Conservation (phyloP, 2,113 vertebrate species). For the Mormoops blainvillei region DNA sequence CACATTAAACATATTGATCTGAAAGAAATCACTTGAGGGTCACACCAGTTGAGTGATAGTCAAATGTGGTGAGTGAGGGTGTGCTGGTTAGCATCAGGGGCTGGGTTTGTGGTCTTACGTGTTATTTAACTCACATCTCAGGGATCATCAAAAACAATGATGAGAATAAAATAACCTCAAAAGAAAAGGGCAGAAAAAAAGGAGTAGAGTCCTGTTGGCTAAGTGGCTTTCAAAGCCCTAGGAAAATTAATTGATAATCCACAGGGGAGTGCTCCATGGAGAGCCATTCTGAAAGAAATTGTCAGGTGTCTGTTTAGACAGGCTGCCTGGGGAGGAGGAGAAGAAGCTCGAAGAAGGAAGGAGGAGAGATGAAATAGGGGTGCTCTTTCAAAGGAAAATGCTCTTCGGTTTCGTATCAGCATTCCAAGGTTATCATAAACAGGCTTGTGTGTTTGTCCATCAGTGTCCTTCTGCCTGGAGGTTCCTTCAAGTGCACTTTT, state of each 20-base stretch:
- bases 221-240: conserved; percentile 8
- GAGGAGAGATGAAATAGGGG: neutral
- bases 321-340: neutral
- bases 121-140: conserved; percentile 64
- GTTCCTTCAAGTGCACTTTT: conserved; percentile 34
- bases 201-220: neutral
- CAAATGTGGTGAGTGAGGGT: conserved; percentile 24
- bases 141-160: neutral
- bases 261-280: neutral
- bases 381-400: conserved; percentile 47
- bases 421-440: conserved; percentile 59
- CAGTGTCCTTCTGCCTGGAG: neutral
- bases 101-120: conserved; percentile 50
- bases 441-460: neutral
- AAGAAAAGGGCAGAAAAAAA: neutral
- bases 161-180: neutral
- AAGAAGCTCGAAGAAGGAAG: neutral
- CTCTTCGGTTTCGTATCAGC: conserved; percentile 50
- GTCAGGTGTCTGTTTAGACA: neutral
- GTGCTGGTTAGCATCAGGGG: conserved; percentile 49
- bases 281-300: conserved; percentile 15
- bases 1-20: neutral
- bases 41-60: neutral
- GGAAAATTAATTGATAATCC: neutral
- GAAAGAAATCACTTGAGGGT: conserved; percentile 12